phyloP scores from a whole-genome alignment of 2,797 vertebrate species.

The Notolepis coatsorum region DNA sequence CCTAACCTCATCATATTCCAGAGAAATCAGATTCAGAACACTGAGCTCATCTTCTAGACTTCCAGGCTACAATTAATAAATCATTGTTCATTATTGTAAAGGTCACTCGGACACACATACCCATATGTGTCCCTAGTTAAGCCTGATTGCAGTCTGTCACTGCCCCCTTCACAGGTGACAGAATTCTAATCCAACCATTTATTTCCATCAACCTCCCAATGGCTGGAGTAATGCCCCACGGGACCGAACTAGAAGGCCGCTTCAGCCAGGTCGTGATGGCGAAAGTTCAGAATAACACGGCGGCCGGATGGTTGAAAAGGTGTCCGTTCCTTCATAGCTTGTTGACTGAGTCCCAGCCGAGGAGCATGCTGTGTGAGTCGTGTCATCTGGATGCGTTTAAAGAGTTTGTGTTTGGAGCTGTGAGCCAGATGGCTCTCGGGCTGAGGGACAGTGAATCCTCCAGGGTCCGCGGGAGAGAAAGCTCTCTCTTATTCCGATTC shows the following conservation, averaged over 20 bases:
- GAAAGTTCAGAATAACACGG: constrained; percentile 8
- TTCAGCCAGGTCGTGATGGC: constrained; percentile 26
- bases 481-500: constrained; percentile 49
- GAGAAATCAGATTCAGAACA: neutral
- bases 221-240: constrained; percentile 1
- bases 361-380: constrained; percentile 31
- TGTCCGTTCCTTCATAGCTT: constrained; percentile 44
- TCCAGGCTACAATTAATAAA: constrained; percentile 24
- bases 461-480: constrained; percentile 53
- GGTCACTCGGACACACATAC: neutral
- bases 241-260: constrained; percentile 10
- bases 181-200: neutral
- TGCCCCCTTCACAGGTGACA: constrained; percentile 16
- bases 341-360: constrained; percentile 42
- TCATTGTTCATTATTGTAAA: too few relatives aligned
- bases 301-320: constrained; percentile 14
- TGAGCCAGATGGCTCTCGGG: constrained; percentile 70
- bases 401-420: constrained; percentile 55
- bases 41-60: neutral
- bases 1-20: too few relatives aligned
- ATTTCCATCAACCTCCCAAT: constrained; percentile 9
- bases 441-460: constrained; percentile 68
- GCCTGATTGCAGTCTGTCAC: too few relatives aligned
- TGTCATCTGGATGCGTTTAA: constrained; percentile 75
- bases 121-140: neutral